phyloP scores from a whole-genome alignment of 2,888 invertebrate genomes.

The Alloplasta piceator region DNA sequence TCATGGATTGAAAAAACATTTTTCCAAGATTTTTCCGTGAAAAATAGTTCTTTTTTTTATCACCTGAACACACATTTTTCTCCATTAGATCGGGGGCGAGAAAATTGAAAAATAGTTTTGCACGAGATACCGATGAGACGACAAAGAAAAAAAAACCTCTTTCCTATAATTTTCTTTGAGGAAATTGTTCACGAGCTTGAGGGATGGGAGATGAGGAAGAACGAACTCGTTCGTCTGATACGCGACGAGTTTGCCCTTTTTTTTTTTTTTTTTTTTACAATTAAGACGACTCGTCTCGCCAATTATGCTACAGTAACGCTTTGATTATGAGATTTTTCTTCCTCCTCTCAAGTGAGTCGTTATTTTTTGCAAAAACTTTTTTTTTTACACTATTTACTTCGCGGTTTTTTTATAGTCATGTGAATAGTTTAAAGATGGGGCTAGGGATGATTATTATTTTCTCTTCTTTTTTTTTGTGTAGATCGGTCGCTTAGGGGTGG shows the following conservation, averaged over 20 bases:
- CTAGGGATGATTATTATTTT: constrained; percentile 6
- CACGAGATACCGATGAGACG: constrained; percentile 34
- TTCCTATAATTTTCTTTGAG: background rate
- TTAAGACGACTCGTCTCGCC: constrained; percentile 31
- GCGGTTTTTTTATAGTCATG: constrained; percentile 62
- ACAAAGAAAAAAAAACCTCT: constrained; percentile 1
- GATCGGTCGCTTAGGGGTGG: constrained; percentile 24
- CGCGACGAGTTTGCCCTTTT: constrained; percentile 7
- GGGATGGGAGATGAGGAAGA: constrained; percentile 55
- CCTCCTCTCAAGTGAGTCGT: background rate
- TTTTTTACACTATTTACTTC: constrained; percentile 61
- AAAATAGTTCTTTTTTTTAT: constrained; percentile 2
- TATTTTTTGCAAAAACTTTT: constrained; percentile 33
- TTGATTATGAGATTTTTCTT: constrained; percentile 57
- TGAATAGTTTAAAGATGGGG: constrained; percentile 62
- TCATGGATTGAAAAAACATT: constrained; percentile 3
- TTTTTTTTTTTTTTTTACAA: constrained; percentile 14
- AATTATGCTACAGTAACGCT: constrained; percentile 40
- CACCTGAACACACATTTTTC: background rate
- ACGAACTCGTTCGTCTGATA: constrained; percentile 39
- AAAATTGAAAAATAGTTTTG: no score
- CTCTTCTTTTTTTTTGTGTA: constrained; percentile 3
- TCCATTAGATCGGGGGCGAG: no score
- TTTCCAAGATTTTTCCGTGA: background rate
- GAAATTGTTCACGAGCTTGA: background rate